Base-by-base conservation (phyloP, 1,140 invertebrate species). In the Pachyrhynchus sulphureomaculatus region DNA sequence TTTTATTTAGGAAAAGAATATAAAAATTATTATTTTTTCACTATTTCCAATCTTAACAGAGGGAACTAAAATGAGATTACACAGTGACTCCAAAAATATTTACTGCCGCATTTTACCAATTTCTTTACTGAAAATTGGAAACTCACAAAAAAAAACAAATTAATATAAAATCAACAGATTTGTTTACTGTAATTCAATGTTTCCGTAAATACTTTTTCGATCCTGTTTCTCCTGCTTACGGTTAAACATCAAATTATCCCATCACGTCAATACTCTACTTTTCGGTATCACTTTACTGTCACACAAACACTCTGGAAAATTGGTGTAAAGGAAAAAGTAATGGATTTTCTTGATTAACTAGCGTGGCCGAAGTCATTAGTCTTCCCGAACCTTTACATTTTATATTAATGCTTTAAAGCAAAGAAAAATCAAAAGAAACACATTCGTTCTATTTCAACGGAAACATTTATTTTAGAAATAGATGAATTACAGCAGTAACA, bases 311-410 rank as follows among this genome's bases (percentile, higher is more conserved):
- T 18, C 21, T 44, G 1, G 21, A 23, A 23, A 44, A 20, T 20
- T 18, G 15, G 15, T 21, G 1, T 1, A 44, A 44, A 4, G 20
- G 41, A 44, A 44, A 44, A 44, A 44, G 41, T 44, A 44, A 44
- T 44, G 41, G 20, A 44, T 44, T 44, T 44, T 18, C 41, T 23
- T 44, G 41, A 44, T 44, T 44, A 44, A 23, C 41, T 20, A 23
- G 20, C 10, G 20, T 18, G 21, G 20, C 12, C 17, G 6, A 18
- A 44, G 15, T 44, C 41, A 10, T 44, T 44, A 44, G 41, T 44
- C 36, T 44, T 12, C 21, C n/a, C 41, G 10, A 44, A 44, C 41
- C 41, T 44, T 44, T 44, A 44, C 41, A 44, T 44, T 44, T 44
- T 44, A 44, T 12, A 44, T 18, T 44, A 20, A 15, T 39, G 17